Base-by-base conservation (phyloP, 2,888 invertebrate species). In the Sthenelais limicola region DNA sequence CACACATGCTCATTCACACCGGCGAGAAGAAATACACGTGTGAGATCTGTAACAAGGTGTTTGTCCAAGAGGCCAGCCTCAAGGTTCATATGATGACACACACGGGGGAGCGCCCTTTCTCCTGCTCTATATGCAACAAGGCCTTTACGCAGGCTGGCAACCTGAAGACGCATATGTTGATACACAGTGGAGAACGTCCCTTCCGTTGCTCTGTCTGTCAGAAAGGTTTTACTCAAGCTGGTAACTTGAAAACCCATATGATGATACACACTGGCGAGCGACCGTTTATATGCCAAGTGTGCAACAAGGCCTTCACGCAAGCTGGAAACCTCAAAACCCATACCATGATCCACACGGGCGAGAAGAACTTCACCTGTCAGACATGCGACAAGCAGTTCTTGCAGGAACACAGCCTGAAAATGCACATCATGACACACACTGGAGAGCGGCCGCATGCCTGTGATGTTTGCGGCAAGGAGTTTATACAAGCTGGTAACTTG, bases 1-100 rank as follows among this genome's bases (percentile, higher is more conserved):
- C 56, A 18, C 73, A 73, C 69, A 73, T 69, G 56, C 69, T 32
- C 49, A 69, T 51, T 3, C 73, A 73, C 30, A 69, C 69, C 5
- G 73, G 73, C 7, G 69, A 69, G 56, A 73, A 69, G 35, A 33
- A 38, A 7, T 69, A 49, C 33, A 56, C 43, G 1, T 73, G 73
- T 58, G 26, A 28, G 5, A 24, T 28, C n/a, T 73, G 73, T 48
- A 62, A 51, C 15, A 73, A 73, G 26, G 30, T 35, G 15, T 72
- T 68, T 49, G 48, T 43, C n/a, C 47, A 48, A 28, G 47, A 43
- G 28, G 48, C 47, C 47, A 67, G 47, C 18, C 69, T 73, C 24
- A 35, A 38, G 18, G 43, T 70, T 24, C 73, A 73, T 38, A 73
- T 73, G 69, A 43, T 24, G 24, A 73, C 49, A 24, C 73, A 73